A percentile compares a stretch with the other conserved stretches of the same genome.
Conservation (phyloP, 1,140 invertebrate genomes). For the Batillaria attramentaria region DNA sequence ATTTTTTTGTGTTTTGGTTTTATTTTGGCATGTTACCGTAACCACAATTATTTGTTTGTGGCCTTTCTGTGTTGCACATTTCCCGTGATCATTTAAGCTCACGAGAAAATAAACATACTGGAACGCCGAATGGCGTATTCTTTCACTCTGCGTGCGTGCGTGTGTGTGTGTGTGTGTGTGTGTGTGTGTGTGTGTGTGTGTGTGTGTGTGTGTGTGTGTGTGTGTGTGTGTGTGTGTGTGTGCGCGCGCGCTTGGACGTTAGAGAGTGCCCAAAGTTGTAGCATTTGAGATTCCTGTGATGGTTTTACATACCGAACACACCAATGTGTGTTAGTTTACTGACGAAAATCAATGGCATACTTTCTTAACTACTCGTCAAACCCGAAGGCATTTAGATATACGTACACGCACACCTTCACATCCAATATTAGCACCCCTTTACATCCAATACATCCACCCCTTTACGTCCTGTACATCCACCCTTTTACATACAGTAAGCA, state of each 20-base stretch:
- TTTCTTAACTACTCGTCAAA: not conserved
- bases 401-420: not conserved
- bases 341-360: not conserved
- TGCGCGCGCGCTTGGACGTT: not conserved
- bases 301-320: not conserved
- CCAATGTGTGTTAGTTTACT: not conserved
- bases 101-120: no score
- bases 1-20: no score
- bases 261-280: not conserved
- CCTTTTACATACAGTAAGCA: not conserved
- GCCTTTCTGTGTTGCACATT: no score
- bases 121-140: no score
- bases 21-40: no score
- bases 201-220: not conserved
- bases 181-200: no score
- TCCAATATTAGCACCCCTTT: not conserved
- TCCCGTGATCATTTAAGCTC: no score
- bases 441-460: not conserved
- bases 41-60: no score
- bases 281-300: not conserved
- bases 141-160: no score
- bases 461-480: not conserved
- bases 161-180: no score
- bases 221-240: conserved; percentile 2
- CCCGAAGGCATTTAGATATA: not conserved